A percentile compares a stretch with the other conserved stretches of the same genome.
These are phyloP conservation scores for Amniataba percoides DNA, from an alignment of 2,797 vertebrate species.

Conservation along the genomic window DNA sequence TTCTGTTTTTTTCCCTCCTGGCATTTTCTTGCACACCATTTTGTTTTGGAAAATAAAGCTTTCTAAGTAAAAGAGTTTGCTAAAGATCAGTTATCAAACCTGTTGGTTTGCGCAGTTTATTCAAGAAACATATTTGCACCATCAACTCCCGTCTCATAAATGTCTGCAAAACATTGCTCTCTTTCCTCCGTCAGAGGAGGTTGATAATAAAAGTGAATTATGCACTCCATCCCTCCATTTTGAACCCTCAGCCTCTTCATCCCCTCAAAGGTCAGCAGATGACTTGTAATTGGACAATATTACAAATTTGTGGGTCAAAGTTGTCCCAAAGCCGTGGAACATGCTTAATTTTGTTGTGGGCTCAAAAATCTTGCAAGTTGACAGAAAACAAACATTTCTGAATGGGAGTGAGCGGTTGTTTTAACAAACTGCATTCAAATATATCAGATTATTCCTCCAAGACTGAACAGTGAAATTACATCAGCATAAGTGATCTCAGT, in stretches of 20 bases:
- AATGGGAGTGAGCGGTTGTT: not conserved
- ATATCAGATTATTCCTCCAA: constrained; percentile 37
- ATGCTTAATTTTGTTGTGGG: no score
- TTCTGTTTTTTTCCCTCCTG: not conserved
- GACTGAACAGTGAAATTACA: constrained; percentile 34
- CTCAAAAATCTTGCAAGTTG: not conserved
- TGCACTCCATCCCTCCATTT: no score
- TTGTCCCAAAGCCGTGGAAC: not conserved
- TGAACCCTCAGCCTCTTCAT: not conserved
- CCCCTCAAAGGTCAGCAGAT: not conserved
- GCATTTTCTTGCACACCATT: not conserved
- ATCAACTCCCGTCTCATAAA: not conserved
- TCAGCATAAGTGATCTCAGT: constrained; percentile 41
- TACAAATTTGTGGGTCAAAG: not conserved
- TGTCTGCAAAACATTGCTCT: not conserved
- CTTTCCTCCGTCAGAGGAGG: not conserved
- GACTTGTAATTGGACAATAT: not conserved
- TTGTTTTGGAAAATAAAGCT: not conserved
- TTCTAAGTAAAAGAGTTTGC: not conserved
- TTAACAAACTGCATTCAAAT: not conserved
- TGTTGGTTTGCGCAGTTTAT: not conserved
- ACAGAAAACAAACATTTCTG: constrained; percentile 11
- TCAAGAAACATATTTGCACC: not conserved
- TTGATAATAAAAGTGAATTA: not conserved
- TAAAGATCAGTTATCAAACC: not conserved